A percentile compares a stretch with the other conserved stretches of the same genome.
These are phyloP conservation scores for Argentina silus DNA, from an alignment of 2,797 vertebrate genomes.

Conservation along the genomic window DNA sequence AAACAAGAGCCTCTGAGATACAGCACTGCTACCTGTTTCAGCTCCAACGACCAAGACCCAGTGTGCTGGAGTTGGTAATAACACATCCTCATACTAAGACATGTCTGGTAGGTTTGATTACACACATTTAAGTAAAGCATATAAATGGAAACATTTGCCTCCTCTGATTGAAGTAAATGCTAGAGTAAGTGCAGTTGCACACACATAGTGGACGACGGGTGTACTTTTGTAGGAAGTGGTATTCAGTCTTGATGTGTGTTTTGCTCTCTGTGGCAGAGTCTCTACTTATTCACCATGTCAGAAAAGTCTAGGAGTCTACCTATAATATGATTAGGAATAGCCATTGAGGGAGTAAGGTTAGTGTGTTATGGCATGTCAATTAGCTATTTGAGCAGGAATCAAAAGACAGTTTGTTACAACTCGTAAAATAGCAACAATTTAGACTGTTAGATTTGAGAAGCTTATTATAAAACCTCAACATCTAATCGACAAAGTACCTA, in stretches of 20 bases:
- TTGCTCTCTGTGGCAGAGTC: background rate
- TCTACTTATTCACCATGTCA: too few species aligned
- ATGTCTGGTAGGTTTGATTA: background rate
- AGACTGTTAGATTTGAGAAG: background rate
- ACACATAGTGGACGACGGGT: background rate
- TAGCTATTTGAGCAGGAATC: background rate
- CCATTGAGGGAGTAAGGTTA: too few species aligned
- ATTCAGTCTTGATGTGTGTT: background rate
- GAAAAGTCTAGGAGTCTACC: too few species aligned
- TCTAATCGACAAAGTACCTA: background rate
- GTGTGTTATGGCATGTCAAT: too few species aligned
- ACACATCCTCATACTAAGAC: background rate
- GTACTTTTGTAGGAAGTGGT: background rate
- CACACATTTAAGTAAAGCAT: constrained; percentile 14
- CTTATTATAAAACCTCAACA: background rate
- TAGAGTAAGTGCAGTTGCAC: background rate
- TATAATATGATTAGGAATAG: too few species aligned
- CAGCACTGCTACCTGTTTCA: background rate
- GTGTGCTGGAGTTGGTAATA: background rate
- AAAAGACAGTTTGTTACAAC: too few species aligned
- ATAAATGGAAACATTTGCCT: background rate
- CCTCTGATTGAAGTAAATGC: background rate
- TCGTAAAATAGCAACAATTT: too few species aligned
- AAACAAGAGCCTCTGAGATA: background rate
- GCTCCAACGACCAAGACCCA: background rate